Evolutionary conservation across 2,113 vertebrate genomes (phyloP), one percentile per base, ranked within the genome.

Genomic region (Willisornis vidua): DNA sequence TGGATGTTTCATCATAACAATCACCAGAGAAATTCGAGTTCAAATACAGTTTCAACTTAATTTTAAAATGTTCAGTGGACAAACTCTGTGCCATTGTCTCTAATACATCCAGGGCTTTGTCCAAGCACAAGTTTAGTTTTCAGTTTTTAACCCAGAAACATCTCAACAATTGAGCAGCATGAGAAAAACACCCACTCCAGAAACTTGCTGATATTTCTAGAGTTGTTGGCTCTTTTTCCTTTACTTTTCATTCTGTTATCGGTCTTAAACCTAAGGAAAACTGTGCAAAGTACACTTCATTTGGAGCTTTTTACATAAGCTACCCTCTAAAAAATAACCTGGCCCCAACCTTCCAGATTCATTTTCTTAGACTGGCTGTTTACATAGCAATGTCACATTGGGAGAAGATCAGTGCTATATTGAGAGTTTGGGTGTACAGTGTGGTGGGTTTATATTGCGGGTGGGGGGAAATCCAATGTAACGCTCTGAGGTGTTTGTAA

Each of bases 341-440:
- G 35, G 70, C 59, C 22, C 9, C 10, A 14, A 20, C 41, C 52
- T 94, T 81, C 37, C 46, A 79, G 15, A 35, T 89, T 84, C 26
- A 75, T 85, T 95, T 94, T 92, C 61, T 86, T 57, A 74, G 51
- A 85, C 16, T 74, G 51, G 20, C 51, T 79, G n/a, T 80, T 92
- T 92, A 61, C 52, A 24, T 33, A 29, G 48, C 33, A 59, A 2
- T 94, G 67, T 72, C 85, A 87, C 1, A 5, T 46, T 81, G 75
- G 78, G 52, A 49, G 45, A 90, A 90, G 55, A 58, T 75, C 62
- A 66, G 62, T 31, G 87, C 67, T 95, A 51, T 63, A 78, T 86
- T 81, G 80, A 90, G 79, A 77, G 33, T 65, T 57, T 23, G 57
- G 35, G 24, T 86, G 51, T 73, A 61, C 9, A 22, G 4, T 29